Conservation (phyloP, 2,888 invertebrate species). For the Xanthia icteritia region DNA sequence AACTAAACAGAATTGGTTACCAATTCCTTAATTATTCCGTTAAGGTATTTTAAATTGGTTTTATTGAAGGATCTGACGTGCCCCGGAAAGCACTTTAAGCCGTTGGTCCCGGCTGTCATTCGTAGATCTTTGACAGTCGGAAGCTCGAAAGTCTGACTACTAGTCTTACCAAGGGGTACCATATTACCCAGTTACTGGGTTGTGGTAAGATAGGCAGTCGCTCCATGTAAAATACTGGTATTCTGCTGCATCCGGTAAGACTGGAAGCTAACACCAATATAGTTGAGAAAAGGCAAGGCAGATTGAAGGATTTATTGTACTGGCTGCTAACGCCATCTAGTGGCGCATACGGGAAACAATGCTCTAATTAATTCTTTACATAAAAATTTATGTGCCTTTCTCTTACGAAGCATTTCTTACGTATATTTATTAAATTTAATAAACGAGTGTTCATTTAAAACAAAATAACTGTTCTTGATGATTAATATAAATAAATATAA, state of each 20-base stretch:
- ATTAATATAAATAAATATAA: not conserved
- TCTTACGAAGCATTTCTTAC: not conserved
- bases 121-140: too few species aligned
- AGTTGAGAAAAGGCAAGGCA: too few species aligned
- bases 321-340: constrained; percentile 50
- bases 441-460: not conserved
- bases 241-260: too few species aligned
- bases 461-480: not conserved
- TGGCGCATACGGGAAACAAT: not conserved
- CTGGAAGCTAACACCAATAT: too few species aligned
- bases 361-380: not conserved
- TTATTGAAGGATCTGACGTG: too few species aligned
- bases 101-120: too few species aligned
- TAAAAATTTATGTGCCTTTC: not conserved
- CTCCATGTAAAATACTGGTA: too few species aligned
- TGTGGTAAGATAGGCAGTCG: too few species aligned
- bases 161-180: too few species aligned
- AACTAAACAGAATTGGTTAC: not conserved
- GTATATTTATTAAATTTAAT: not conserved
- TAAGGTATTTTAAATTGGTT: not conserved
- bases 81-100: too few species aligned
- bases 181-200: too few species aligned
- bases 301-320: not conserved
- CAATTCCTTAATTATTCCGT: constrained; percentile 8
- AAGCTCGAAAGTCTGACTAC: too few species aligned